These are phyloP conservation scores for Dryas iulia DNA, from an alignment of 1,140 invertebrate species.

Conservation along the genomic window DNA sequence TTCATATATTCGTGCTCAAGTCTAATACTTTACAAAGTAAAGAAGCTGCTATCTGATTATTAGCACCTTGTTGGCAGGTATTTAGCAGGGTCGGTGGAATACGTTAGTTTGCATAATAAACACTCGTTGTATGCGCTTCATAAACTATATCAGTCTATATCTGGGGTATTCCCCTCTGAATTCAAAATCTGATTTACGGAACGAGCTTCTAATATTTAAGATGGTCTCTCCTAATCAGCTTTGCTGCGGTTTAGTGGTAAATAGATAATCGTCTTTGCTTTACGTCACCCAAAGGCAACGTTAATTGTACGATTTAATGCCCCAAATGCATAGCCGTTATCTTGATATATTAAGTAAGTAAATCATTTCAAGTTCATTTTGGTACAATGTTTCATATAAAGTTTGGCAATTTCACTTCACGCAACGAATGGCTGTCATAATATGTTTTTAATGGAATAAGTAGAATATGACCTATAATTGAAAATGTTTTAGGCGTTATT, in stretches of 20 bases:
- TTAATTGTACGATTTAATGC: slow-evolving; percentile 35
- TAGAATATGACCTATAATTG: slow-evolving; percentile 5
- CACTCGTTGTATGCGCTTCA: slow-evolving; percentile 48
- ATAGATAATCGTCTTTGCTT: slow-evolving; percentile 41
- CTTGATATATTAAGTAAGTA: slow-evolving; percentile 31
- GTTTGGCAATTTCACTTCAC: slow-evolving; percentile 1
- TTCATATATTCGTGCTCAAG: neutral
- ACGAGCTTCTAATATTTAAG: slow-evolving; percentile 57
- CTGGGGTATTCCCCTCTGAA: slow-evolving; percentile 38
- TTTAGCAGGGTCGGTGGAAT: slow-evolving; percentile 17
- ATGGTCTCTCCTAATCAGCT: slow-evolving; percentile 53
- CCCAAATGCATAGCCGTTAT: slow-evolving; percentile 26
- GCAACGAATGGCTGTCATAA: slow-evolving; percentile 1
- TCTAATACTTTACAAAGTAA: slow-evolving; percentile 6
- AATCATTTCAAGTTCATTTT: slow-evolving; percentile 31
- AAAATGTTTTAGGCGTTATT: neutral
- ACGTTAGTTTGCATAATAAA: slow-evolving; percentile 38
- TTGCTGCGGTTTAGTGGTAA: slow-evolving; percentile 37
- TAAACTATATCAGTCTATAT: slow-evolving; percentile 38
- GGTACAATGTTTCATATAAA: slow-evolving; percentile 14
- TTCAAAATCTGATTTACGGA: slow-evolving; percentile 51
- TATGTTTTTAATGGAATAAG: slow-evolving; percentile 15
- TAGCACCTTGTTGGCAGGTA: slow-evolving; percentile 23
- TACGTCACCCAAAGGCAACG: slow-evolving; percentile 37
- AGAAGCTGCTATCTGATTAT: slow-evolving; percentile 19